Conservation (phyloP, 2,888 invertebrate genomes). For the Lithosia quadra region DNA sequence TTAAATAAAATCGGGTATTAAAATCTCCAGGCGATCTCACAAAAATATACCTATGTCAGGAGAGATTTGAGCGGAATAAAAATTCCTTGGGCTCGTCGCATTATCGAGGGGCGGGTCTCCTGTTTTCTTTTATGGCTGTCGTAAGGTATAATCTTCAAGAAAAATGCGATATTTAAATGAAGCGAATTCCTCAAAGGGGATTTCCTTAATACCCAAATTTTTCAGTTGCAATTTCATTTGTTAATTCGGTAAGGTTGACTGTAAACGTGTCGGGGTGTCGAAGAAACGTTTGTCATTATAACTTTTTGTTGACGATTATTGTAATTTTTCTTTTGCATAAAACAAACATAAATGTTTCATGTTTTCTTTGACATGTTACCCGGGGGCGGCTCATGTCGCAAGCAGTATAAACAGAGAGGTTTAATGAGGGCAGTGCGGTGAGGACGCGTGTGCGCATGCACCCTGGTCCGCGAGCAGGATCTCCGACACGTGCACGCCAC, state of each 20-base stretch:
- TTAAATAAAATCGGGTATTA: conserved; percentile 86
- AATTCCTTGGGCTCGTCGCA: conserved; percentile 85
- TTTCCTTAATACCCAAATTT: conserved; percentile 77
- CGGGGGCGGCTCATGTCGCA: conserved; percentile 61
- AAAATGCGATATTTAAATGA: conserved; percentile 88
- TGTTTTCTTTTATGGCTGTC: conserved; percentile 87
- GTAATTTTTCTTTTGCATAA: conserved; percentile 1
- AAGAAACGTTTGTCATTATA: conserved; percentile 57
- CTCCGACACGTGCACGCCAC: conserved; percentile 78
- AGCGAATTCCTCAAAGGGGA: conserved; percentile 82
- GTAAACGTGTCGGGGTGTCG: conserved; percentile 60
- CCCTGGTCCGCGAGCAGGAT: conserved; percentile 39
- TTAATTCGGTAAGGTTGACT: conserved; percentile 70
- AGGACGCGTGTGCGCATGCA: conserved; percentile 62
- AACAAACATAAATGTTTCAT: conserved; percentile 26
- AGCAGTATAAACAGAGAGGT: conserved; percentile 75
- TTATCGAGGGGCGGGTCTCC: conserved; percentile 84
- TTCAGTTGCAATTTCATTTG: conserved; percentile 78
- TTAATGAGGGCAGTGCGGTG: conserved; percentile 68
- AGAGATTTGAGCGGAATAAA: conserved; percentile 86
- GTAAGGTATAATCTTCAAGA: conserved; percentile 87
- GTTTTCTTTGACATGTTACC: conserved; percentile 67
- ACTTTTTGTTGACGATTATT: conserved; percentile 27
- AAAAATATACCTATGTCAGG: conserved; percentile 86
- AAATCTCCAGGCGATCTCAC: conserved; percentile 84